These are phyloP conservation scores for Ochropleura leucogaster DNA, from an alignment of 2,888 invertebrate genomes.

Conservation along the genomic window DNA sequence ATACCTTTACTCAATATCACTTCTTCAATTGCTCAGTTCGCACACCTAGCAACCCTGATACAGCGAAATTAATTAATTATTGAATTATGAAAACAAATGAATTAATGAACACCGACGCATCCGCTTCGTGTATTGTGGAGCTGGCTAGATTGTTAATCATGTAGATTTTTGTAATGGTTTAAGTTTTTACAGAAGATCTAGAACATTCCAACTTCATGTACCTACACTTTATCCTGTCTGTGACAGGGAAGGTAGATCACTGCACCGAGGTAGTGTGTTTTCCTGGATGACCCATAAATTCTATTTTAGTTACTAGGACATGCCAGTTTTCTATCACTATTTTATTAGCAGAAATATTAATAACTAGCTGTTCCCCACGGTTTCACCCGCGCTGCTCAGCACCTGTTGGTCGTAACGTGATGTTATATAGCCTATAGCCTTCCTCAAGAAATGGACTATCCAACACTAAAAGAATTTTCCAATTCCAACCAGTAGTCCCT, in stretches of 20 bases:
- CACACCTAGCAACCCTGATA: conserved; percentile 47
- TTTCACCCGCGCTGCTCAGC: too few species aligned
- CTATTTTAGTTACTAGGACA: neutral
- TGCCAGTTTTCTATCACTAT: neutral
- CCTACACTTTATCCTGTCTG: too few species aligned
- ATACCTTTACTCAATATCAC: neutral
- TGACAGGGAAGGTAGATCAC: too few species aligned
- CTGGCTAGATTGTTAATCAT: conserved; percentile 12
- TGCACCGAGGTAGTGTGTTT: too few species aligned
- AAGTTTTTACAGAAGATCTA: neutral
- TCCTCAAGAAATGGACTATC: too few species aligned
- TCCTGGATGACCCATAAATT: neutral
- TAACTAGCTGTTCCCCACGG: too few species aligned
- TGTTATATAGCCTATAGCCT: too few species aligned
- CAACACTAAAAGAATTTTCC: too few species aligned
- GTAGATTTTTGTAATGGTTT: neutral
- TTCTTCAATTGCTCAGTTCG: neutral
- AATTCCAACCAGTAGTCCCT: too few species aligned
- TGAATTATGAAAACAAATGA: conserved; percentile 78
- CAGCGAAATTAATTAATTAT: conserved; percentile 73
- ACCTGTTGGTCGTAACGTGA: too few species aligned
- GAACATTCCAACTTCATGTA: neutral
- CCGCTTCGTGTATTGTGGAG: conserved; percentile 27
- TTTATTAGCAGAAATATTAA: too few species aligned
- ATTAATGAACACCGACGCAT: conserved; percentile 65